Conservation (phyloP, 2,888 invertebrate species). For the Thumatha senex region DNA sequence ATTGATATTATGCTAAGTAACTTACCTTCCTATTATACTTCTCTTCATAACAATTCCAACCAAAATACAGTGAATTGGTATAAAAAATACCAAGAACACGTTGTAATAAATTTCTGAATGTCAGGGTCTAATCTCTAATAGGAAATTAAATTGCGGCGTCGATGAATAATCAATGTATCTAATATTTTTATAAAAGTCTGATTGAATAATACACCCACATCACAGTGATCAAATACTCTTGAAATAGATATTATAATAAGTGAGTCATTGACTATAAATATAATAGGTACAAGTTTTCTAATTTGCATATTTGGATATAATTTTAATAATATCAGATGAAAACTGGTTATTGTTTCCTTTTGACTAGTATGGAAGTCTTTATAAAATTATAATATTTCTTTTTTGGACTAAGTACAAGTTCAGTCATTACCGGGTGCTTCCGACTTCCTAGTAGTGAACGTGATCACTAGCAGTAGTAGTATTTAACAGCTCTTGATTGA, state of each 20-base stretch:
- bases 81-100: too few species aligned
- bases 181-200: conserved; percentile 2
- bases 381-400: too few species aligned
- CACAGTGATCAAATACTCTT: conserved; percentile 11
- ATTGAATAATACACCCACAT: conserved; percentile 23
- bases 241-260: conserved; percentile 5
- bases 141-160: conserved; percentile 3
- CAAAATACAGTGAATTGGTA: too few species aligned
- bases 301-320: background rate
- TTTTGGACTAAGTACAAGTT: too few species aligned
- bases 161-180: background rate
- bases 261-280: conserved; percentile 2
- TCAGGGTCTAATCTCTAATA: conserved; percentile 18
- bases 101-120: background rate
- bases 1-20: too few species aligned
- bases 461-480: too few species aligned
- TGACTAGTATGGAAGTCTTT: background rate
- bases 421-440: too few species aligned
- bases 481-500: background rate
- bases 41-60: too few species aligned
- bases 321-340: too few species aligned
- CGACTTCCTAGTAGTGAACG: too few species aligned
- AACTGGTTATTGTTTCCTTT: background rate
- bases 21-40: too few species aligned
- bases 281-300: background rate